Evolutionary conservation across 2,113 vertebrate species (phyloP).

Genomic region (Pristiophorus japonicus): DNA sequence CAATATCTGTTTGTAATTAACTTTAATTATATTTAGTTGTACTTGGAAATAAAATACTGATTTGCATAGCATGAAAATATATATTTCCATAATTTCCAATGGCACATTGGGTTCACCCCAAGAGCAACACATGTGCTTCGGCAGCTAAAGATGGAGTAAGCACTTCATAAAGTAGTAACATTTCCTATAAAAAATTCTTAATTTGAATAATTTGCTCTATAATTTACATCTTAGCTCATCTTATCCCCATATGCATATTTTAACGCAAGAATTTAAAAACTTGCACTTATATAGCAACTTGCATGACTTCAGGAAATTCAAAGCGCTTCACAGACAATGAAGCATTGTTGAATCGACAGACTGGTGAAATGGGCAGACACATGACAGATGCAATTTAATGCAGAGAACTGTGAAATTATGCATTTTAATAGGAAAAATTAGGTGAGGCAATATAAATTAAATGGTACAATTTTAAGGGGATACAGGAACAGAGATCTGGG

Average conservation of each 20-base stretch:
- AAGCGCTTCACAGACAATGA: background rate
- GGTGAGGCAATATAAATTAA: background rate
- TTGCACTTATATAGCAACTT: background rate
- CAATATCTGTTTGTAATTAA: background rate
- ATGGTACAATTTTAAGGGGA: background rate
- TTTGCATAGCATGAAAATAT: background rate
- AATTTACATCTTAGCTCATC: background rate
- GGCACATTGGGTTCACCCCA: background rate
- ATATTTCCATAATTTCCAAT: background rate
- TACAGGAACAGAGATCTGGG: no score
- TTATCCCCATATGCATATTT: background rate
- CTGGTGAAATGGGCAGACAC: background rate
- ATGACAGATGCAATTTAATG: background rate
- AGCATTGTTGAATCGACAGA: background rate
- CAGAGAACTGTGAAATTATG: background rate
- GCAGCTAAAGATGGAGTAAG: background rate
- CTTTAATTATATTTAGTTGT: background rate
- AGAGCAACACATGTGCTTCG: background rate
- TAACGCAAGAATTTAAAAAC: background rate
- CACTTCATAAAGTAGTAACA: background rate
- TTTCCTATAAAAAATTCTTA: background rate
- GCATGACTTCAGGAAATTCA: background rate
- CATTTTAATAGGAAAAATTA: background rate
- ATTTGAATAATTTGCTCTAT: background rate
- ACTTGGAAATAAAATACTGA: background rate